These are phyloP conservation scores for Puma concolor DNA, from an alignment of 2,113 vertebrate species.

Conservation along the genomic window DNA sequence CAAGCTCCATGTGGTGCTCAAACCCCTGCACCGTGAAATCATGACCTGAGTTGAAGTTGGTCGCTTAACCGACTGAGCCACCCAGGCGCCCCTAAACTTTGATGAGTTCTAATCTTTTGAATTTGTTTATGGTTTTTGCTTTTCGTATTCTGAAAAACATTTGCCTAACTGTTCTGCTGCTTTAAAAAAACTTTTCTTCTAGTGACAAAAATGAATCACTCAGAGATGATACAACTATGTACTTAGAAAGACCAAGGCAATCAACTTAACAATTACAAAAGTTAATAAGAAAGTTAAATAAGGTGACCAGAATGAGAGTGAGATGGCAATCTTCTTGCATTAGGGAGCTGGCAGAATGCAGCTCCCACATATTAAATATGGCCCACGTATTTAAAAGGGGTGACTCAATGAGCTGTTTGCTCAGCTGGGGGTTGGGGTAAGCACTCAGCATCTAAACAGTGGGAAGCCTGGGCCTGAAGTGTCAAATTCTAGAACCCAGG, in stretches of 20 bases:
- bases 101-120: not conserved
- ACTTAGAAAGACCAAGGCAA: slow-evolving; percentile 20
- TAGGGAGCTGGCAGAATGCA: not conserved
- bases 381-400: not conserved
- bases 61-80: no score
- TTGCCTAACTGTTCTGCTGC: not conserved
- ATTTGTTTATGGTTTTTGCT: not conserved
- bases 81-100: not conserved
- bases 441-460: not conserved
- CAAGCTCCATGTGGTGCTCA: no score
- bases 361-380: not conserved
- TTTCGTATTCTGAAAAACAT: slow-evolving; percentile 11
- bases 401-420: not conserved
- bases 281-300: slow-evolving; percentile 30
- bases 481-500: not conserved
- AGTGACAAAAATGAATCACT: slow-evolving; percentile 46
- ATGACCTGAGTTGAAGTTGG: no score
- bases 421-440: not conserved
- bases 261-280: not conserved
- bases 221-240: not conserved
- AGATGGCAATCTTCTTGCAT: not conserved
- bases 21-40: no score
- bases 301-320: not conserved
- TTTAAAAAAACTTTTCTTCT: not conserved
- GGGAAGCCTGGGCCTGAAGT: not conserved